Percentiles rank a stretch among this genome's conserved stretches.
Evolutionary conservation across 2,888 invertebrate genomes (phyloP).

Genomic region (Allophyes oxyacanthae): DNA sequence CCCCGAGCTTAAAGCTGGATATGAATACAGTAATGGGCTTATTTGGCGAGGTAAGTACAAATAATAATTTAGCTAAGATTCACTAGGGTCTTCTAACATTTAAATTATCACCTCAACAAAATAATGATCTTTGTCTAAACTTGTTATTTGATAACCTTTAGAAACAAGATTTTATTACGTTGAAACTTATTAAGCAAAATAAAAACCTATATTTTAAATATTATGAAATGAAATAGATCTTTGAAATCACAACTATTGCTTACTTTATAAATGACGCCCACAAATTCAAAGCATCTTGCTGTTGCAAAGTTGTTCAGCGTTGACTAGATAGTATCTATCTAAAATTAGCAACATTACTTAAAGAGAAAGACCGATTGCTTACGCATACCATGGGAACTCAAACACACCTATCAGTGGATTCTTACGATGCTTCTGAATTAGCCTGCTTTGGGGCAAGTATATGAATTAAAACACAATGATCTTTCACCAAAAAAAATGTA

Average conservation of each 20-base stretch:
- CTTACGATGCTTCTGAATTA: neutral
- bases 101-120: no score
- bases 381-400: neutral
- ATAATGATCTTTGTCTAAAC: conserved; percentile 4
- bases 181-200: conserved; percentile 9
- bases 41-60: no score
- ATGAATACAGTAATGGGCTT: no score
- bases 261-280: conserved; percentile 3
- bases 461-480: no score
- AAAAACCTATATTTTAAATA: conserved; percentile 2
- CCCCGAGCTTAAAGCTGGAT: no score
- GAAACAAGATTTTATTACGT: conserved; percentile 20
- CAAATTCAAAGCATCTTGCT: conserved; percentile 5
- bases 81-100: no score
- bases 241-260: neutral
- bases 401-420: neutral
- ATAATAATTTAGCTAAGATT: no score
- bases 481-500: no score
- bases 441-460: no score
- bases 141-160: conserved; percentile 11
- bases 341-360: neutral
- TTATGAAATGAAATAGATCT: conserved; percentile 11
- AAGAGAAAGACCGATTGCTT: neutral
- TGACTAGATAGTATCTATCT: neutral
- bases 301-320: neutral